Percentiles rank a stretch among this genome's conserved stretches.
phyloP scores from a whole-genome alignment of 2,888 invertebrate species.

The Drosophila paramelanica region DNA sequence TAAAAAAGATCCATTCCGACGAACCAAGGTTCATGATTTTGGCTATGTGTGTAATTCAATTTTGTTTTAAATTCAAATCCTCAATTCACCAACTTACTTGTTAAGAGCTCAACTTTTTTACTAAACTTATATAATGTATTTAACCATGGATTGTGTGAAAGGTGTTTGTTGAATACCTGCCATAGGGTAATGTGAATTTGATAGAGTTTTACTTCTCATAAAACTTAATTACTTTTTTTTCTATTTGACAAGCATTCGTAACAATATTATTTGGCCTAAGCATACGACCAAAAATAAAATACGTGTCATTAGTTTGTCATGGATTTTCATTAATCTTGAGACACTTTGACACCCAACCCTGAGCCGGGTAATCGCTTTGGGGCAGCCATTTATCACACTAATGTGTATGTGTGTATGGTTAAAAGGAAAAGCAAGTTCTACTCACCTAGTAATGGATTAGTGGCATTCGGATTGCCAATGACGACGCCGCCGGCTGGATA shows the following conservation, averaged over 20 bases:
- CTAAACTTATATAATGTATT: not conserved
- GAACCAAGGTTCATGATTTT: too few species aligned
- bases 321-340: slow-evolving; percentile 58
- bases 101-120: not conserved
- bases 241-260: slow-evolving; percentile 2
- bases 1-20: too few species aligned
- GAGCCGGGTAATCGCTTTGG: not conserved
- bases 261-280: slow-evolving; percentile 20
- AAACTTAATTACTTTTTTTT: slow-evolving; percentile 32
- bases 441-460: slow-evolving; percentile 82
- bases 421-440: not conserved
- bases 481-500: slow-evolving; percentile 79
- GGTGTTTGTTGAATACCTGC: too few species aligned
- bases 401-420: slow-evolving; percentile 17
- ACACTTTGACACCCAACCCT: slow-evolving; percentile 25
- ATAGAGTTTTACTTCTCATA: not conserved
- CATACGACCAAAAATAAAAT: slow-evolving; percentile 49
- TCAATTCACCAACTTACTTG: too few species aligned
- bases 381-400: slow-evolving; percentile 33
- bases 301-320: slow-evolving; percentile 45
- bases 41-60: too few species aligned
- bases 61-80: too few species aligned
- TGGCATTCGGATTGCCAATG: slow-evolving; percentile 82
- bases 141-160: not conserved
- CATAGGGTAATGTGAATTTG: not conserved